Percentiles rank a stretch among this genome's conserved stretches.
Evolutionary conservation across 2,113 vertebrate genomes (phyloP).

Genomic region (Symphodus melops): DNA sequence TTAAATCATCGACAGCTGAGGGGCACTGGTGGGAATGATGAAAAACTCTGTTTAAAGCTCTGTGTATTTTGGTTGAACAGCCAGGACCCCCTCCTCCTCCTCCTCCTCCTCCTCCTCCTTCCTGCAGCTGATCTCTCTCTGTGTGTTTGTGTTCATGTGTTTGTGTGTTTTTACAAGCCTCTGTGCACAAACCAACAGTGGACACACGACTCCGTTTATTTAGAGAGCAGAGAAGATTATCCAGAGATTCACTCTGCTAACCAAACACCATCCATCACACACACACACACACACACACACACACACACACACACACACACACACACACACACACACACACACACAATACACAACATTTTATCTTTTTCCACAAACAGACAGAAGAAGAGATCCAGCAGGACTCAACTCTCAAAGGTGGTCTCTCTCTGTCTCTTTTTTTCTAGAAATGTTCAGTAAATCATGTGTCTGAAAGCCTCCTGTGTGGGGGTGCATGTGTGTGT

Average conservation of each 20-base stretch:
- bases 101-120: not conserved
- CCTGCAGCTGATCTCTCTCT: slow-evolving; percentile 1
- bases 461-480: too few relatives aligned
- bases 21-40: too few relatives aligned
- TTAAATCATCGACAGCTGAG: not conserved
- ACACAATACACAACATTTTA: not conserved
- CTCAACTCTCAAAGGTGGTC: not conserved
- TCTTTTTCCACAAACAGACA: not conserved
- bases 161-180: slow-evolving; percentile 35
- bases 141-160: slow-evolving; percentile 27
- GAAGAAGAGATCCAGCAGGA: not conserved
- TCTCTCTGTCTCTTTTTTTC: too few relatives aligned
- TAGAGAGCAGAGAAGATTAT: slow-evolving; percentile 61
- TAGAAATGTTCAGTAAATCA: too few relatives aligned
- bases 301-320: slow-evolving; percentile 30
- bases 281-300: slow-evolving; percentile 16
- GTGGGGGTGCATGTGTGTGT: too few relatives aligned
- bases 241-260: slow-evolving; percentile 57
- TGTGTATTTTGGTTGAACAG: too few relatives aligned
- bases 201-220: slow-evolving; percentile 68
- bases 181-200: slow-evolving; percentile 37
- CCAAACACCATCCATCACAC: slow-evolving; percentile 67
- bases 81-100: not conserved
- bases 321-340: slow-evolving; percentile 4
- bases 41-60: too few relatives aligned